phyloP scores from a whole-genome alignment of 2,888 invertebrate genomes.

The Parnassius mnemosyne region DNA sequence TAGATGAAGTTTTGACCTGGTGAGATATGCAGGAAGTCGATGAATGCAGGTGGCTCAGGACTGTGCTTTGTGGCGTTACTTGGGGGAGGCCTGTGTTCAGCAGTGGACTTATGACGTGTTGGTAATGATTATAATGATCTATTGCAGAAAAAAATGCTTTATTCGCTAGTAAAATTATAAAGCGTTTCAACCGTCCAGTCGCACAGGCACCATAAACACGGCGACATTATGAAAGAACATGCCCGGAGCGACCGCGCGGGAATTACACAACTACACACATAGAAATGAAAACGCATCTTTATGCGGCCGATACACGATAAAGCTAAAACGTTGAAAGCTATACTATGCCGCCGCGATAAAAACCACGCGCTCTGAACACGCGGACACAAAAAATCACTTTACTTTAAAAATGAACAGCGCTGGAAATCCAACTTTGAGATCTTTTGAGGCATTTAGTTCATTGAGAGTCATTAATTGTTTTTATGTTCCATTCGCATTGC shows the following conservation, averaged over 20 bases:
- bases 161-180: background rate
- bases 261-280: constrained; percentile 56
- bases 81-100: too few species aligned
- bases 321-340: constrained; percentile 59
- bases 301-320: constrained; percentile 59
- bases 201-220: constrained; percentile 39
- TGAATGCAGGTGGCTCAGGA: too few species aligned
- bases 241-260: constrained; percentile 37
- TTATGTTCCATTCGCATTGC: constrained; percentile 7
- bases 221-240: constrained; percentile 50
- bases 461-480: constrained; percentile 10
- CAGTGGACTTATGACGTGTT: too few species aligned
- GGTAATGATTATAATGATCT: too few species aligned
- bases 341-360: constrained; percentile 50
- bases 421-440: constrained; percentile 7
- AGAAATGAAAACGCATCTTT: constrained; percentile 66
- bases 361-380: constrained; percentile 28
- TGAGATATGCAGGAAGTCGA: too few species aligned
- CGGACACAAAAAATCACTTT: constrained; percentile 30
- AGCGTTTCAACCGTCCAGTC: constrained; percentile 23
- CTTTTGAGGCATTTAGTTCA: constrained; percentile 16
- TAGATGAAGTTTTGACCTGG: too few species aligned
- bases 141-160: background rate
- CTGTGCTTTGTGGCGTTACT: too few species aligned
- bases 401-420: constrained; percentile 20